A percentile compares a stretch with the other conserved stretches of the same genome.
Conservation (phyloP, 2,113 vertebrate genomes). For the Aviceda subcristata region DNA sequence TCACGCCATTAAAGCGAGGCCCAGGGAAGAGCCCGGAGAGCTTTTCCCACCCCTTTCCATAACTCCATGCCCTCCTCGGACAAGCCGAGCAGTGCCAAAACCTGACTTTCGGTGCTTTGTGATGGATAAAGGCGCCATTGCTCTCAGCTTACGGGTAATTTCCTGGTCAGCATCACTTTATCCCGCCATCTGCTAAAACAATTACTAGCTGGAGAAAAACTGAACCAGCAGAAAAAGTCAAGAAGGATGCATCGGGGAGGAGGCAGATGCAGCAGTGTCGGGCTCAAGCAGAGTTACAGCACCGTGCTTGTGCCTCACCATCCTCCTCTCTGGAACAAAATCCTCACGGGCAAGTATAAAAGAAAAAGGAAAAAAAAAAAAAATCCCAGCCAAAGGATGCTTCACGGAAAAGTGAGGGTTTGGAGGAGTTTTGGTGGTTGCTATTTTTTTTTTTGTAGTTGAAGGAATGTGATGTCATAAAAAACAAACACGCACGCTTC, state of each 20-base stretch:
- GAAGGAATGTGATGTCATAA: not conserved
- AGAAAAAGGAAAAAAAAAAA: not conserved
- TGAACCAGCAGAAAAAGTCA: slow-evolving; percentile 10
- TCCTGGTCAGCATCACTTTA: slow-evolving; percentile 31
- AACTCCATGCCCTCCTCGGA: not conserved
- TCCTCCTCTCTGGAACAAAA: not conserved
- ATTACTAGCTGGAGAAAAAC: not conserved
- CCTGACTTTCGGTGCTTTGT: not conserved
- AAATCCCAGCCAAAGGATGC: not conserved
- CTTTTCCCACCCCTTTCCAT: not conserved
- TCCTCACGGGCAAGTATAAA: not conserved
- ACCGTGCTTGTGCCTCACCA: not conserved
- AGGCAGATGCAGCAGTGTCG: not conserved
- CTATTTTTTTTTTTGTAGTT: not conserved
- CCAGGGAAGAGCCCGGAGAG: not conserved
- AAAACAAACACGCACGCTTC: not conserved
- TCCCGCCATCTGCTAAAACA: slow-evolving; percentile 19
- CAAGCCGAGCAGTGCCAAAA: not conserved
- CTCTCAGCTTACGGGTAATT: not conserved
- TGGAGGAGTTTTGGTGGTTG: not conserved
- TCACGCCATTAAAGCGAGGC: not conserved
- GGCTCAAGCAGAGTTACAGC: not conserved
- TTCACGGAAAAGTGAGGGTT: not conserved
- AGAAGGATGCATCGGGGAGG: not conserved
- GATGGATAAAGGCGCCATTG: not conserved